Base-by-base conservation (phyloP, 2,113 vertebrate species). In the Crotalus horridus region DNA sequence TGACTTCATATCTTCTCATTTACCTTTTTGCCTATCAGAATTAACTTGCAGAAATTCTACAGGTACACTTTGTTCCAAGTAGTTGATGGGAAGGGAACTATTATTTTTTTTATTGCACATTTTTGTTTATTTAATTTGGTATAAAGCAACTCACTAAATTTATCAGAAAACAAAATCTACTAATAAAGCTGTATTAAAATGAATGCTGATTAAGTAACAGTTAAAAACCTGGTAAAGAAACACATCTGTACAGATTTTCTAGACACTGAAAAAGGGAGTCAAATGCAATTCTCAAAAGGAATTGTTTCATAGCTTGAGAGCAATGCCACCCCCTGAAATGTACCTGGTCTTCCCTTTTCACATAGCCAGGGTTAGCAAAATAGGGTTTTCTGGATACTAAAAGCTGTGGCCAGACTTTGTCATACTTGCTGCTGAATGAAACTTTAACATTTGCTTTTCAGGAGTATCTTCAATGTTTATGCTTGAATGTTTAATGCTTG, bases 371-470 rank as follows among this genome's bases (percentile, higher is more conserved):
- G 81, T 55, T 64, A 90, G 87, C 64, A 94, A 95, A 88, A 94
- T 93, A 89, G 90, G 94, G 11, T 85, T 89, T 56, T 88, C 87
- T 95, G 87, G 33, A 93, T 54, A 93, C 92, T 54, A 93, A 64
- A 88, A 93, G n/a, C 91, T 85, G 64, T n/a, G 58, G 51, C 88
- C 59, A 94, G 90, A 88, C 43, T 92, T 94, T 89, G 94, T 93
- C 96, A 81, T 2, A 86, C 26, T 5, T 93, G 39, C 90, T 93
- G 89, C 94, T 92, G 94, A 93, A 90, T 90, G 90, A 94, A 94
- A 96, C 85, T 97, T 92, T 85, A 94, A 95, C 94, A 94, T 92
- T 91, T 88, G 54, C 9, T 1, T 94, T 96, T 95, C 85, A 61
- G 94, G 96, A 61, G 74, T 6, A 2, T 23, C 56, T 48, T 46